These are phyloP conservation scores for Apotomis capreana DNA, from an alignment of 2,888 invertebrate species.

Conservation along the genomic window DNA sequence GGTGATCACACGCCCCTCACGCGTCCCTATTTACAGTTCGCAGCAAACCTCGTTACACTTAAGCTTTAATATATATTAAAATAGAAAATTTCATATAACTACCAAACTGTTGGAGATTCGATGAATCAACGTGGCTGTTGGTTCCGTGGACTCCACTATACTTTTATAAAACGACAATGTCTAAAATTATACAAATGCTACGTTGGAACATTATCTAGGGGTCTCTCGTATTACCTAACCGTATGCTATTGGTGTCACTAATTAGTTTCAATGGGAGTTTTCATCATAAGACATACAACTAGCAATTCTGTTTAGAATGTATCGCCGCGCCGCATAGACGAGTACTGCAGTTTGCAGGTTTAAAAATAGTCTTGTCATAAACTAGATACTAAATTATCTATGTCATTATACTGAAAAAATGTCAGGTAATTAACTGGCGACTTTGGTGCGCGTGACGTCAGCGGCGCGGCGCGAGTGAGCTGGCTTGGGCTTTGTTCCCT, in stretches of 20 bases:
- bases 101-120: slow-evolving; percentile 78
- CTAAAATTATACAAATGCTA: slow-evolving; percentile 79
- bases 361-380: neutral
- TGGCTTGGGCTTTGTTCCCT: slow-evolving; percentile 69
- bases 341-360: neutral
- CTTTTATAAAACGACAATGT: slow-evolving; percentile 72
- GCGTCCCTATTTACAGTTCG: slow-evolving; percentile 62
- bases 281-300: slow-evolving; percentile 63
- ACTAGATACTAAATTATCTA: too few relatives aligned
- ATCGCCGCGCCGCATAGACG: slow-evolving; percentile 43
- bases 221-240: slow-evolving; percentile 71
- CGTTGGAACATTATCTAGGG: slow-evolving; percentile 70
- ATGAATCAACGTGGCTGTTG: slow-evolving; percentile 65
- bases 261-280: slow-evolving; percentile 62
- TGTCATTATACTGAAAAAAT: neutral
- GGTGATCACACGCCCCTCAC: slow-evolving; percentile 51
- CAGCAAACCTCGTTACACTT: slow-evolving; percentile 70
- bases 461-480: slow-evolving; percentile 46
- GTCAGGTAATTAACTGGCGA: slow-evolving; percentile 1
- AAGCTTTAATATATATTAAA: slow-evolving; percentile 78
- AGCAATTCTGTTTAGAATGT: slow-evolving; percentile 54
- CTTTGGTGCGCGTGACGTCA: slow-evolving; percentile 44
- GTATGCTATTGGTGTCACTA: slow-evolving; percentile 78
- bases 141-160: slow-evolving; percentile 60
- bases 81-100: slow-evolving; percentile 81